phyloP scores from a whole-genome alignment of 2,888 invertebrate species.

The Notocelia uddmanniana region DNA sequence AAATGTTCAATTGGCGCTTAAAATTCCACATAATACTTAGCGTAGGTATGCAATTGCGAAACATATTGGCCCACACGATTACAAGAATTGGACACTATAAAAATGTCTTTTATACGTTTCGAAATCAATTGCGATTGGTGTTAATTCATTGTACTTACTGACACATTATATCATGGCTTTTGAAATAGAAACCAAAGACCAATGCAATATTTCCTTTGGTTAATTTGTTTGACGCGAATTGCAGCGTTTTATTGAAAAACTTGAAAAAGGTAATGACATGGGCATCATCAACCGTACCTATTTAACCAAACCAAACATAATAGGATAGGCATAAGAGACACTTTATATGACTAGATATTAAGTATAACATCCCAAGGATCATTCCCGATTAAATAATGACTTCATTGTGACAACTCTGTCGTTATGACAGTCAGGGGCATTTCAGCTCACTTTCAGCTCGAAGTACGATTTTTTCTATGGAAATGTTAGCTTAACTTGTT shows the following conservation, averaged over 20 bases:
- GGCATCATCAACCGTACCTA: too few species aligned
- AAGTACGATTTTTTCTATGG: too few species aligned
- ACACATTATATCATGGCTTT: constrained; percentile 18
- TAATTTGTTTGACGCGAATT: neutral
- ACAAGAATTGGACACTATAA: constrained; percentile 32
- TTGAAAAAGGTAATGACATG: too few species aligned
- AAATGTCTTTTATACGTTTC: constrained; percentile 27
- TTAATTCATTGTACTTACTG: constrained; percentile 21
- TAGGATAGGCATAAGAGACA: too few species aligned
- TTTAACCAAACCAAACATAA: too few species aligned
- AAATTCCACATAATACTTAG: constrained; percentile 1
- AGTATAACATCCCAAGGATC: too few species aligned
- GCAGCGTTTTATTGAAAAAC: neutral
- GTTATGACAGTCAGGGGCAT: too few species aligned
- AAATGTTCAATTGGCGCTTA: neutral
- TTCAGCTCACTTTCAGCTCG: too few species aligned
- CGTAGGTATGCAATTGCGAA: constrained; percentile 15
- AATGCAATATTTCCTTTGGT: neutral
- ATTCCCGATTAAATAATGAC: too few species aligned
- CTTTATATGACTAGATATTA: too few species aligned
- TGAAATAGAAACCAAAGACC: constrained; percentile 2
- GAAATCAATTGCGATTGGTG: constrained; percentile 17
- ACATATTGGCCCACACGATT: constrained; percentile 18
- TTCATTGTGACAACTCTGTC: too few species aligned
- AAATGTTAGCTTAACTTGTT: too few species aligned